phyloP scores from a whole-genome alignment of 2,113 vertebrate species.

The Gymnorhina tibicen region DNA sequence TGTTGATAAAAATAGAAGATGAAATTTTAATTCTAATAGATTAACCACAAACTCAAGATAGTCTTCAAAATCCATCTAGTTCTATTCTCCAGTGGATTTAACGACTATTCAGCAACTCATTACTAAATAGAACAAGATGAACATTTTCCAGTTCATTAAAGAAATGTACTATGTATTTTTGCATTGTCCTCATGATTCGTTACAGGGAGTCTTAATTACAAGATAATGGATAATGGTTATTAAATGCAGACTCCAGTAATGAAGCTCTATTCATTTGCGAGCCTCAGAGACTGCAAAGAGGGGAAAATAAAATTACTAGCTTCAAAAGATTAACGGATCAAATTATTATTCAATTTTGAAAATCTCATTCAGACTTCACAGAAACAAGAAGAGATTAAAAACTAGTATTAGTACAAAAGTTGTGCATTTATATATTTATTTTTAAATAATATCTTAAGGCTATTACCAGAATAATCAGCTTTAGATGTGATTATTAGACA shows the following conservation, averaged over 20 bases:
- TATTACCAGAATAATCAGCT: slow-evolving; percentile 84
- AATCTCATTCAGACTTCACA: slow-evolving; percentile 96
- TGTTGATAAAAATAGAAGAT: slow-evolving; percentile 99
- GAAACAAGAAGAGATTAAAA: slow-evolving; percentile 95
- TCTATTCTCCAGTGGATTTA: slow-evolving; percentile 88
- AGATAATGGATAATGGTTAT: slow-evolving; percentile 99
- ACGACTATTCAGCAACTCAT: slow-evolving; percentile 94
- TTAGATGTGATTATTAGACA: slow-evolving; percentile 89
- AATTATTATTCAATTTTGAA: slow-evolving; percentile 99
- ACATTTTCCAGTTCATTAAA: slow-evolving; percentile 99
- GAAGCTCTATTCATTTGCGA: slow-evolving; percentile 97
- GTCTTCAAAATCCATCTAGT: slow-evolving; percentile 82
- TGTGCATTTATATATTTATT: slow-evolving; percentile 84
- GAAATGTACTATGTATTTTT: slow-evolving; percentile 96
- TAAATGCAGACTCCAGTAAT: slow-evolving; percentile 95
- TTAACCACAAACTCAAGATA: slow-evolving; percentile 92
- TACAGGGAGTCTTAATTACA: slow-evolving; percentile 99
- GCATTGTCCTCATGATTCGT: slow-evolving; percentile 96
- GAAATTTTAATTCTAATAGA: slow-evolving; percentile 95
- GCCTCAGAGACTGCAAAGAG: slow-evolving; percentile 83
- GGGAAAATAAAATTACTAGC: slow-evolving; percentile 92
- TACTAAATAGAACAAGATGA: slow-evolving; percentile 95
- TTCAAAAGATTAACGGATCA: slow-evolving; percentile 98
- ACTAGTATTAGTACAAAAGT: slow-evolving; percentile 87
- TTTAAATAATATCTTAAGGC: slow-evolving; percentile 82